Evolutionary conservation across 2,797 vertebrate species (phyloP).

Genomic region (Synanceia verrucosa): DNA sequence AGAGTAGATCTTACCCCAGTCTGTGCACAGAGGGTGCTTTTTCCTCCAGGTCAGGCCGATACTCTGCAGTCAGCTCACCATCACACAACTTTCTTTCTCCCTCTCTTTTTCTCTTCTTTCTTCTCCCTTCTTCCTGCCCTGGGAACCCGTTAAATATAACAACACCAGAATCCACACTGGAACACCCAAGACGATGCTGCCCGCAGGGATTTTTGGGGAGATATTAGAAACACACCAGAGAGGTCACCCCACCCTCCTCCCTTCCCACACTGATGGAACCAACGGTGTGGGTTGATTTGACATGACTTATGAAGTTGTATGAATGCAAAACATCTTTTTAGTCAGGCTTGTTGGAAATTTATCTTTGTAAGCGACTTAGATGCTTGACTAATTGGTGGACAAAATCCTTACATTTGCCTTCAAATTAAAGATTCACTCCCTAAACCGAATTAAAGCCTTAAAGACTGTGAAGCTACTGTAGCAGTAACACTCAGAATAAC

Average conservation of each 20-base stretch:
- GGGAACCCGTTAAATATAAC: constrained; percentile 91
- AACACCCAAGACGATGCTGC: constrained; percentile 85
- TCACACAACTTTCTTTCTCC: constrained; percentile 75
- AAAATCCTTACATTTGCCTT: constrained; percentile 36
- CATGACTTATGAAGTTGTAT: constrained; percentile 22
- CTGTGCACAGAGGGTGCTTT: constrained; percentile 84
- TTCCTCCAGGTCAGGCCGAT: constrained; percentile 61
- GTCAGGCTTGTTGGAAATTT: constrained; percentile 2
- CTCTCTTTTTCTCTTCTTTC: constrained; percentile 79
- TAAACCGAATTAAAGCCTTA: constrained; percentile 27
- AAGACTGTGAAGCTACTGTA: constrained; percentile 27
- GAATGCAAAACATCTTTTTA: constrained; percentile 17
- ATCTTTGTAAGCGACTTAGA: background rate
- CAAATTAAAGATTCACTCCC: constrained; percentile 50
- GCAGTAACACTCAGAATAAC: constrained; percentile 54
- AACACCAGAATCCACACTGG: constrained; percentile 83
- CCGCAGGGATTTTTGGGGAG: constrained; percentile 79
- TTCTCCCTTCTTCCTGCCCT: constrained; percentile 51
- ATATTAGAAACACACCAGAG: constrained; percentile 83
- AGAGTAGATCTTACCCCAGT: constrained; percentile 82
- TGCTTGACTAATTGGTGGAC: constrained; percentile 24
- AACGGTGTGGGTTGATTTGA: constrained; percentile 37
- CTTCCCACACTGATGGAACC: constrained; percentile 64
- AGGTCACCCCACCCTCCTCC: constrained; percentile 65
- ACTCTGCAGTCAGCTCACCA: constrained; percentile 46